phyloP scores from a whole-genome alignment of 2,888 invertebrate species.

The Agrotis ipsilon region DNA sequence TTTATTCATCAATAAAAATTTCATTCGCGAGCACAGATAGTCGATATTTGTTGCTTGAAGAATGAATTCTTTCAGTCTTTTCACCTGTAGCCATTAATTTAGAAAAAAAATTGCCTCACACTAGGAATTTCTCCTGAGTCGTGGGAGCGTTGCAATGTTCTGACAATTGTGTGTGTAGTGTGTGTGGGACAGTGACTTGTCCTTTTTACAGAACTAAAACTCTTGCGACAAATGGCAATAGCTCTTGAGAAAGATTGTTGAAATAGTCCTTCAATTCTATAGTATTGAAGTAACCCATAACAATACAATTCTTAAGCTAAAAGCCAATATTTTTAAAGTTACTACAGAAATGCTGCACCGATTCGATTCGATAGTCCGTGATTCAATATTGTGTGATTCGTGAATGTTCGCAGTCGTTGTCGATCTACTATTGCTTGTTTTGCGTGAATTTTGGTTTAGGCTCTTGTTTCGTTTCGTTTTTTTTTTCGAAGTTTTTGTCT shows the following conservation, averaged over 20 bases:
- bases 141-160: no score
- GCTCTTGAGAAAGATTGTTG: background rate
- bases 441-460: conserved; percentile 30
- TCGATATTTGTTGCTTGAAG: no score
- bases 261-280: background rate
- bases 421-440: conserved; percentile 36
- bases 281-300: background rate
- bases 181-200: no score
- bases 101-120: no score
- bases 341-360: conserved; percentile 26
- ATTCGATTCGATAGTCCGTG: conserved; percentile 46
- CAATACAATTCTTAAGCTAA: conserved; percentile 3
- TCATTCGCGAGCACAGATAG: background rate
- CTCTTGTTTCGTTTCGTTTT: conserved; percentile 11
- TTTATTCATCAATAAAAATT: background rate
- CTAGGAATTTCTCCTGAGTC: no score
- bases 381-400: conserved; percentile 53
- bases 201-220: no score
- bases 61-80: no score
- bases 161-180: no score
- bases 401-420: conserved; percentile 20
- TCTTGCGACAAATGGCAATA: no score
- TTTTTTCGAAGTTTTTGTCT: conserved; percentile 10
- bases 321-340: conserved; percentile 10
- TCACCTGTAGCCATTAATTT: no score